Evolutionary conservation across 2,113 vertebrate species (phyloP).

Genomic region (Sorex fumeus): DNA sequence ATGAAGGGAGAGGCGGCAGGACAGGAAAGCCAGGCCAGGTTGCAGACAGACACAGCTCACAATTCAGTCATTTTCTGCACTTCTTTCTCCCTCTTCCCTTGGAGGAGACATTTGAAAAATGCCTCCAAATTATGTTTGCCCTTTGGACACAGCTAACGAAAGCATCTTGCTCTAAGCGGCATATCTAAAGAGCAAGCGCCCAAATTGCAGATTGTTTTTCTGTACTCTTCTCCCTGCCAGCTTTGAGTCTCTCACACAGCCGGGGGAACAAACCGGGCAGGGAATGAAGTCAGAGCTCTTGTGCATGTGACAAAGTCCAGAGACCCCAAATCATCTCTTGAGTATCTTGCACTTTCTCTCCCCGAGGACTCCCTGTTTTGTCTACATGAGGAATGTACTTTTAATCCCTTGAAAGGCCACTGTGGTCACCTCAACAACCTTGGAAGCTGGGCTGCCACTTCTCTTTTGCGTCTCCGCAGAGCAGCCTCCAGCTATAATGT

Average conservation of each 20-base stretch:
- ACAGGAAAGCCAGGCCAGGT: not conserved
- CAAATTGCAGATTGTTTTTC: not conserved
- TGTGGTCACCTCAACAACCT: not conserved
- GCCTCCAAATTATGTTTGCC: not conserved
- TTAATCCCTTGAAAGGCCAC: constrained; percentile 35
- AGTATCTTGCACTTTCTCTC: constrained; percentile 46
- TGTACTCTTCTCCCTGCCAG: not conserved
- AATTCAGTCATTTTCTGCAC: not conserved
- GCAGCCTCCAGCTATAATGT: constrained; percentile 44
- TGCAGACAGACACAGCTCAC: not conserved
- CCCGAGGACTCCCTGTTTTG: constrained; percentile 9
- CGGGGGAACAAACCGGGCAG: not conserved
- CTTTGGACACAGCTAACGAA: not conserved
- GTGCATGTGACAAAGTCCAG: constrained; percentile 73
- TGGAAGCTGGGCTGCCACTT: constrained; percentile 17
- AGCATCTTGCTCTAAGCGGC: not conserved
- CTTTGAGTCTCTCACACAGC: not conserved
- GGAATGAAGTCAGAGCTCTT: constrained; percentile 42
- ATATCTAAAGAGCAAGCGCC: not conserved
- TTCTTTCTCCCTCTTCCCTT: not conserved
- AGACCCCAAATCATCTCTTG: not conserved
- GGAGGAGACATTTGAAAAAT: not conserved
- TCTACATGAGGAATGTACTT: not conserved
- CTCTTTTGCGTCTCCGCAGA: constrained; percentile 14
- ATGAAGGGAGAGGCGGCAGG: not conserved